These are phyloP conservation scores for Lepidostoma basale DNA, from an alignment of 1,140 invertebrate genomes.

Conservation along the genomic window DNA sequence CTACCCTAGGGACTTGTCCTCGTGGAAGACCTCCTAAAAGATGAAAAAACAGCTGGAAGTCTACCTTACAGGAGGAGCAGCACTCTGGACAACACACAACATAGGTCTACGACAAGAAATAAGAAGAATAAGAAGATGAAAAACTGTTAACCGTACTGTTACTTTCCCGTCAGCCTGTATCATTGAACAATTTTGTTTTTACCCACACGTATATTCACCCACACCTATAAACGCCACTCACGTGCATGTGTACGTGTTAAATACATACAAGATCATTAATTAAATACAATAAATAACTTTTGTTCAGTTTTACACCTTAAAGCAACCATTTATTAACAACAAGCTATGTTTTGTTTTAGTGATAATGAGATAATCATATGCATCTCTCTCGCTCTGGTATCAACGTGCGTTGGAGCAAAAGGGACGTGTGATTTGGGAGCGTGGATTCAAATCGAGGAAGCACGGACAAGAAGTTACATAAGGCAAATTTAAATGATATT, in stretches of 20 bases:
- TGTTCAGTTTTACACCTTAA: conserved; percentile 44
- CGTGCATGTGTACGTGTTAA: conserved; percentile 29
- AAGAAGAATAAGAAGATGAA: too few relatives aligned
- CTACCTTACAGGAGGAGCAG: too few relatives aligned
- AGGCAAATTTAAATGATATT: too few relatives aligned
- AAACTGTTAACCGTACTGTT: background rate
- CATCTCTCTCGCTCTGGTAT: background rate
- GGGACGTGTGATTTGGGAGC: background rate
- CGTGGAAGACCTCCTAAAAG: too few relatives aligned
- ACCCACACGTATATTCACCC: background rate
- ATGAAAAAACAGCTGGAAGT: too few relatives aligned
- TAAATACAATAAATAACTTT: conserved; percentile 47
- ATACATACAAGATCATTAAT: conserved; percentile 45
- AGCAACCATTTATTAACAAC: conserved; percentile 43
- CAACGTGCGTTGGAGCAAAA: background rate
- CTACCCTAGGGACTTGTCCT: too few relatives aligned
- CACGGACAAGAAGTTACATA: too few relatives aligned
- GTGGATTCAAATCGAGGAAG: background rate
- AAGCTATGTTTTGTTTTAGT: conserved; percentile 16
- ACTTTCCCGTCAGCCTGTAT: background rate
- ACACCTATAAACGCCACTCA: conserved; percentile 27
- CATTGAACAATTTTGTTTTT: background rate
- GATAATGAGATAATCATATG: background rate
- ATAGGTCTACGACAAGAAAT: too few relatives aligned
- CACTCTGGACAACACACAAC: too few relatives aligned